phyloP scores from a whole-genome alignment of 2,797 vertebrate genomes.

The Sitta carolinensis region DNA sequence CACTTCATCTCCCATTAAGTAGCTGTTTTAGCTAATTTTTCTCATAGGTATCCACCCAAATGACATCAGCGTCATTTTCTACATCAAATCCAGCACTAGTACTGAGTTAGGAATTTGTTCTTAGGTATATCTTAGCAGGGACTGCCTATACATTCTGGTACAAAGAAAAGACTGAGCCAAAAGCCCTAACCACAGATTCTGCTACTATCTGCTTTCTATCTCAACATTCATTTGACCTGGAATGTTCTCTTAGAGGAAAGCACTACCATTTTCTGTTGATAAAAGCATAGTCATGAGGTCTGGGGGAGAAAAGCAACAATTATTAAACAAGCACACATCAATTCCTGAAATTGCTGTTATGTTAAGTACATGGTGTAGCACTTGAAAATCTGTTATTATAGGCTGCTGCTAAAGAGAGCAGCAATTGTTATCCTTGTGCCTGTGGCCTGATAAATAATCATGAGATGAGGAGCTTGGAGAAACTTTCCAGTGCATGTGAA shows the following conservation, averaged over 20 bases:
- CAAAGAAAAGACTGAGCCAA: neutral
- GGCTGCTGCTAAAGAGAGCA: neutral
- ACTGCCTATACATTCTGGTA: neutral
- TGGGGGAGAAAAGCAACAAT: neutral
- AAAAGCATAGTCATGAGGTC: neutral
- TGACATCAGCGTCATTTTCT: neutral
- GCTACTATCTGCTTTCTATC: neutral
- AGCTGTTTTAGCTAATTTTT: conserved; percentile 20
- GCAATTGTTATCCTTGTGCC: conserved; percentile 61
- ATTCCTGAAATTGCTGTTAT: neutral
- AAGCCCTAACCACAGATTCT: neutral
- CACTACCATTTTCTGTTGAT: conserved; percentile 3
- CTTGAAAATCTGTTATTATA: conserved; percentile 29
- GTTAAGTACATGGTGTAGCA: neutral
- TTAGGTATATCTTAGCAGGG: neutral
- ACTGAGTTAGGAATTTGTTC: neutral
- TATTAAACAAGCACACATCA: conserved; percentile 17
- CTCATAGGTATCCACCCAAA: neutral
- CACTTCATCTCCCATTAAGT: neutral
- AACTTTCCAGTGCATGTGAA: neutral
- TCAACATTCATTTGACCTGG: conserved; percentile 12
- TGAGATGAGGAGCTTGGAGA: neutral
- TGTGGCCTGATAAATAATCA: conserved; percentile 61
- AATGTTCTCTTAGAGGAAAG: conserved; percentile 8
- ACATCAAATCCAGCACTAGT: neutral